Conservation (phyloP, 2,888 invertebrate species). For the Torymus aiolomorphi region DNA sequence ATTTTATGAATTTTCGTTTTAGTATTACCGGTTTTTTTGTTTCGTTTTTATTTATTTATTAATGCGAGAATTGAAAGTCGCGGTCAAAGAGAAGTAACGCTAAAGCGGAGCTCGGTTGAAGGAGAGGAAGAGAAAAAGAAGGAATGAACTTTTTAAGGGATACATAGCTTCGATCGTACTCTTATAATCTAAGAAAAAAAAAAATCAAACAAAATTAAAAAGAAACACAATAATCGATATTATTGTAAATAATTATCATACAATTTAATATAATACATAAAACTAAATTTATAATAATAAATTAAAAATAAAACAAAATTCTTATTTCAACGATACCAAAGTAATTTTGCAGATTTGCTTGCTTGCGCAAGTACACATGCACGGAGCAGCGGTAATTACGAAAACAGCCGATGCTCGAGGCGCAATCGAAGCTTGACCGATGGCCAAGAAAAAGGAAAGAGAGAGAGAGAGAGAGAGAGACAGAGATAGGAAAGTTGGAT, state of each 20-base stretch:
- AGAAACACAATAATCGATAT: too few species aligned
- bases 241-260: too few species aligned
- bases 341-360: too few species aligned
- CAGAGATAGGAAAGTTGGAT: conserved; percentile 44
- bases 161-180: conserved; percentile 14
- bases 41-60: conserved; percentile 9
- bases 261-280: too few species aligned
- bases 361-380: too few species aligned
- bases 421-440: conserved; percentile 43
- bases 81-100: conserved; percentile 38
- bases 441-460: conserved; percentile 25
- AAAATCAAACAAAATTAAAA: too few species aligned
- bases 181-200: too few species aligned
- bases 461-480: neutral
- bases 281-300: too few species aligned
- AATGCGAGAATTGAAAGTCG: conserved; percentile 1
- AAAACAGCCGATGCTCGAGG: neutral
- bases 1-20: conserved; percentile 16
- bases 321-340: too few species aligned
- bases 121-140: neutral
- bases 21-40: conserved; percentile 7
- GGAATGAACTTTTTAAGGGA: neutral
- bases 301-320: too few species aligned
- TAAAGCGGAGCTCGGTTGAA: conserved; percentile 20
- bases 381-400: neutral